phyloP scores from a whole-genome alignment of 2,113 vertebrate genomes.

The Gracilinanus agilis region DNA sequence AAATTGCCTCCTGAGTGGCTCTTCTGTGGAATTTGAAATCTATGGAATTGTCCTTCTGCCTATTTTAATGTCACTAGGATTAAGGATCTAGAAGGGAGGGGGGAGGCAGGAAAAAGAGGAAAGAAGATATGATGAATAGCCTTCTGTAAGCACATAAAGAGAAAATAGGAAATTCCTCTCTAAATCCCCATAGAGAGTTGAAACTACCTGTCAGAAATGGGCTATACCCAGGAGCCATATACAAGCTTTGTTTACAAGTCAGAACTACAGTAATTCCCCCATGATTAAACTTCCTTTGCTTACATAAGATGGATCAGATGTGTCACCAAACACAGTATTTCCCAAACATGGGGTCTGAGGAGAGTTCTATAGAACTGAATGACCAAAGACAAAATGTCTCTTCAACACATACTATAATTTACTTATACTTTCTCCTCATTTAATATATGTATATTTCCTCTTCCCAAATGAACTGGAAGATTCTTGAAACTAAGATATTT shows the following conservation, averaged over 20 bases:
- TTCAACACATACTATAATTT: not conserved
- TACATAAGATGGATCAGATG: not conserved
- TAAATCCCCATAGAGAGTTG: not conserved
- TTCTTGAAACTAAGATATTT: not conserved
- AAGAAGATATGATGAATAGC: conserved; percentile 21
- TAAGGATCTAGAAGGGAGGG: not conserved
- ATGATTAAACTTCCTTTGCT: conserved; percentile 12
- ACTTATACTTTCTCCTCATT: not conserved
- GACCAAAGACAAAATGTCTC: not conserved
- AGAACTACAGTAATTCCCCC: not conserved
- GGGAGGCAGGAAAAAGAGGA: not conserved
- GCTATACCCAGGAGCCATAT: not conserved
- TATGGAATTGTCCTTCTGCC: not conserved
- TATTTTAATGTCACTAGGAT: not conserved
- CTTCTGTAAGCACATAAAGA: conserved; percentile 9
- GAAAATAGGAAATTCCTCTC: conserved; percentile 21
- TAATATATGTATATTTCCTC: not conserved
- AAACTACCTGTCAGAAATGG: not conserved
- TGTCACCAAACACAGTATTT: not conserved
- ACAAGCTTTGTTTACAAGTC: conserved; percentile 36
- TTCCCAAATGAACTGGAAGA: not conserved
- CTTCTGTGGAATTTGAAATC: not conserved
- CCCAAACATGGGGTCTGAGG: not conserved
- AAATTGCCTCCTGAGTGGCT: not conserved
- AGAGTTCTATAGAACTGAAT: not conserved